These are phyloP conservation scores for Diacarnus erythraeanus DNA, from an alignment of 37 sponge, comb jelly and placozoan species.

Conservation along the genomic window DNA sequence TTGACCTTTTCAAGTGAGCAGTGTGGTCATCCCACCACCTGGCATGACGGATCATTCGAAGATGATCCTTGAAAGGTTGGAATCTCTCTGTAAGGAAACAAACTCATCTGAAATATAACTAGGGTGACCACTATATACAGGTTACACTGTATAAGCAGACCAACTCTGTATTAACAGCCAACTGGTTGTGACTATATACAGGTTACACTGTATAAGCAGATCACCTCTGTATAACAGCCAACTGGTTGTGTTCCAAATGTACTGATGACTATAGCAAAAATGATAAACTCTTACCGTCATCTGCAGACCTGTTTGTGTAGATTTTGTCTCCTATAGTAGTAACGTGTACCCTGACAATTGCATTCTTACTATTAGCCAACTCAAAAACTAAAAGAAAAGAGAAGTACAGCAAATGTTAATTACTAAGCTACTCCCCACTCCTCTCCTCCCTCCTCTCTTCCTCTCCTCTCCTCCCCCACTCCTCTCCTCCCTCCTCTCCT, in stretches of 20 bases:
- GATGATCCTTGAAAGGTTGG: conserved; percentile 53
- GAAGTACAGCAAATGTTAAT: too few species aligned
- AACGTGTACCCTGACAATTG: conserved; percentile 19
- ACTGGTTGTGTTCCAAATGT: not conserved
- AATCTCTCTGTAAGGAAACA: conserved; percentile 47
- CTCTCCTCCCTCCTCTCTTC: not conserved
- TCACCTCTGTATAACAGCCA: not conserved
- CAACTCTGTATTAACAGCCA: not conserved
- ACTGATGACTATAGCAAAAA: not conserved
- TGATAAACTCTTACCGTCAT: not conserved
- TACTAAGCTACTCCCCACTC: too few species aligned
- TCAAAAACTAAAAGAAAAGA: conserved; percentile 32
- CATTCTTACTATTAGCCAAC: conserved; percentile 10
- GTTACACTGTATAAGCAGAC: not conserved
- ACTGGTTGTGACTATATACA: not conserved
- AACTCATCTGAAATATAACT: not conserved
- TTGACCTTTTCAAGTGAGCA: conserved; percentile 33
- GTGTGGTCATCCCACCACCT: conserved; percentile 87
- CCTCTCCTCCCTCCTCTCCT: not conserved
- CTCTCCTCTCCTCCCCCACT: not conserved
- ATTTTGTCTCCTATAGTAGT: conserved; percentile 56
- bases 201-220: not conserved
- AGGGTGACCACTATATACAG: not conserved
- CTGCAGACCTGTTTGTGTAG: conserved; percentile 4
- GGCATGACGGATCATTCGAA: conserved; percentile 78